A percentile compares a stretch with the other conserved stretches of the same genome.
These are phyloP conservation scores for Seriola dumerili DNA, from an alignment of 2,113 vertebrate genomes.

Conservation along the genomic window DNA sequence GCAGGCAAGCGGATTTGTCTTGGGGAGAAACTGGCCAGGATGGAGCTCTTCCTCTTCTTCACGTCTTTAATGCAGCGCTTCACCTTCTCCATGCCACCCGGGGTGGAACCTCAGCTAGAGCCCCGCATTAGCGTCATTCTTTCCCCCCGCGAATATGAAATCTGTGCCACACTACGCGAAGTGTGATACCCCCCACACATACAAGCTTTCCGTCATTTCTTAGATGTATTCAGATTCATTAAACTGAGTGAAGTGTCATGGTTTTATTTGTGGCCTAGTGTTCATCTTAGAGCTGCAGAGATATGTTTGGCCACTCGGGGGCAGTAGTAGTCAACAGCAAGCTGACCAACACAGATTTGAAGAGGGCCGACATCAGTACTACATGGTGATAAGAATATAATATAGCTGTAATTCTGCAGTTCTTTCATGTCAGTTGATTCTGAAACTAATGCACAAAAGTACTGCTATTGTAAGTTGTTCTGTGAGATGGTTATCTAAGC, in stretches of 20 bases:
- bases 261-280: background rate
- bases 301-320: too few relatives aligned
- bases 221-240: background rate
- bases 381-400: background rate
- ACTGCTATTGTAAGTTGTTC: background rate
- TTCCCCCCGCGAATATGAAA: conserved; percentile 69
- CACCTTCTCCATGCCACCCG: conserved; percentile 55
- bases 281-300: background rate
- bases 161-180: conserved; percentile 61
- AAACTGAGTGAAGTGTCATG: too few relatives aligned
- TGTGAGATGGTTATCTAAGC: background rate
- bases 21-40: conserved; percentile 83
- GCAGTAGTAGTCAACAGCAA: background rate
- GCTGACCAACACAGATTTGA: background rate
- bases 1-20: conserved; percentile 85
- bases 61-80: conserved; percentile 79
- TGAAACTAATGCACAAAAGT: background rate
- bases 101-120: conserved; percentile 52
- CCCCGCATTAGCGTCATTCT: fast-evolving
- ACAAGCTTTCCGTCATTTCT: too few relatives aligned
- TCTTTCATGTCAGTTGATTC: background rate
- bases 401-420: too few relatives aligned
- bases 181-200: too few relatives aligned
- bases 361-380: background rate
- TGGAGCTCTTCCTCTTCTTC: conserved; percentile 88